These are phyloP conservation scores for Caenorhabditis plicata DNA, from an alignment of 2,888 invertebrate species.

Conservation along the genomic window DNA sequence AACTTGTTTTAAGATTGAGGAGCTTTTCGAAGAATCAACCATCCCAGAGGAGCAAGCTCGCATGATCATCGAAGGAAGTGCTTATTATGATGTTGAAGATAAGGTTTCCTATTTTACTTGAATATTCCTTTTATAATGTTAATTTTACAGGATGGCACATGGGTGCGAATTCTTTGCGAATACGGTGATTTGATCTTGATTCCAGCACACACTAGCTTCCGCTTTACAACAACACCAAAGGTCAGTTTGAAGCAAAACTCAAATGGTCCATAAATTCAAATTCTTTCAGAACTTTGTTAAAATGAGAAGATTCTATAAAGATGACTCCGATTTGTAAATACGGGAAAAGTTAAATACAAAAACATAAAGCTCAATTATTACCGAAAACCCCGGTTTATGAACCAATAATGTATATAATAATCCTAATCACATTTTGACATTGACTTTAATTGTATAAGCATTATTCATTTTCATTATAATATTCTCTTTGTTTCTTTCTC, in stretches of 20 bases:
- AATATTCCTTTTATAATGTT: too few relatives aligned
- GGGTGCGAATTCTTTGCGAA: conserved; percentile 85
- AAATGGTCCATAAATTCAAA: conserved; percentile 7
- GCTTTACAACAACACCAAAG: conserved; percentile 75
- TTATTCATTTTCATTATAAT: too few relatives aligned
- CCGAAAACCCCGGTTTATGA: too few relatives aligned
- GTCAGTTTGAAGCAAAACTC: conserved; percentile 28
- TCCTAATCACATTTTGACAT: too few relatives aligned
- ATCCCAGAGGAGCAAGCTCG: conserved; percentile 57
- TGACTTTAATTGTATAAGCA: too few relatives aligned
- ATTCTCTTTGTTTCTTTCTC: too few relatives aligned
- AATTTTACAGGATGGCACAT: conserved; percentile 79
- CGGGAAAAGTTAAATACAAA: too few relatives aligned
- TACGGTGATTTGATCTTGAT: conserved; percentile 87
- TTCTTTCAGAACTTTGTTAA: conserved; percentile 61
- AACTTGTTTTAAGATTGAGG: conserved; percentile 47
- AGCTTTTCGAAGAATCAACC: conserved; percentile 61
- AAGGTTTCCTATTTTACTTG: too few relatives aligned
- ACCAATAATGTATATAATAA: too few relatives aligned
- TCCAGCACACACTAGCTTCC: conserved; percentile 91
- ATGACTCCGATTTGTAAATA: conserved; percentile 26
- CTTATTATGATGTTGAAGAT: conserved; percentile 63
- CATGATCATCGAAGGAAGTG: conserved; percentile 60
- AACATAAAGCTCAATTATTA: too few relatives aligned
- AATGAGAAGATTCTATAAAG: conserved; percentile 61